Evolutionary conservation across 2,888 invertebrate species (phyloP), one percentile per base, ranked within the genome.

Genomic region (Acheta domesticus): DNA sequence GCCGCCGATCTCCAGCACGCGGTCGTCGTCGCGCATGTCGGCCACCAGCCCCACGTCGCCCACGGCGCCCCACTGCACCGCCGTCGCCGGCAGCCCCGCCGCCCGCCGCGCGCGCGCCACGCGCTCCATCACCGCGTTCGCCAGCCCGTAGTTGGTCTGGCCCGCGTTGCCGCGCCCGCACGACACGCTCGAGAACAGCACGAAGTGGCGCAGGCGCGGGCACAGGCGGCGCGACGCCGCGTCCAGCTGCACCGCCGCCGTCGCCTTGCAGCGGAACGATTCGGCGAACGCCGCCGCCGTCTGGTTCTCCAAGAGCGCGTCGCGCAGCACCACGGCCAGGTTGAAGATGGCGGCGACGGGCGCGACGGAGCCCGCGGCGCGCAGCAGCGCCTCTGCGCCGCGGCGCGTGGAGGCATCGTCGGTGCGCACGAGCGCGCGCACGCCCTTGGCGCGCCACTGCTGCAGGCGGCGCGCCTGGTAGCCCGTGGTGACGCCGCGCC

Each of bases 121-220:
- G n/a, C n/a, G n/a, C n/a, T n/a, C n/a, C n/a, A n/a, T n/a, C n/a
- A n/a, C n/a, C n/a, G n/a, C n/a, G n/a, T n/a, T n/a, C n/a, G n/a
- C n/a, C n/a, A n/a, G n/a, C n/a, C n/a, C n/a, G n/a, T n/a, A n/a
- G n/a, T 96, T 96, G 21, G 94, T 92, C 88, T 97, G 97, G 0
- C 96, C 96, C 11, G 93, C 92, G 86, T 97, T 97, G 83, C 97
- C 97, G 36, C 96, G 91, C 20, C 97, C 97, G 85, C 96, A 96
- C 0, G 95, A 93, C 11, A 97, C 94, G 21, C 96, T n/a, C 0
- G 97, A 97, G 88, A 97, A 97, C 23, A 95, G 92, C 0, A n/a
- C 96, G 86, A 97, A 97, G 87, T 93, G 90, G 23, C 23, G 23
- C n/a, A 91, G 84, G 1, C 87, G 76, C 0, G 89, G 89, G 81